These are phyloP conservation scores for Folsomia manolachei DNA, from an alignment of 2,888 invertebrate species.

Conservation along the genomic window DNA sequence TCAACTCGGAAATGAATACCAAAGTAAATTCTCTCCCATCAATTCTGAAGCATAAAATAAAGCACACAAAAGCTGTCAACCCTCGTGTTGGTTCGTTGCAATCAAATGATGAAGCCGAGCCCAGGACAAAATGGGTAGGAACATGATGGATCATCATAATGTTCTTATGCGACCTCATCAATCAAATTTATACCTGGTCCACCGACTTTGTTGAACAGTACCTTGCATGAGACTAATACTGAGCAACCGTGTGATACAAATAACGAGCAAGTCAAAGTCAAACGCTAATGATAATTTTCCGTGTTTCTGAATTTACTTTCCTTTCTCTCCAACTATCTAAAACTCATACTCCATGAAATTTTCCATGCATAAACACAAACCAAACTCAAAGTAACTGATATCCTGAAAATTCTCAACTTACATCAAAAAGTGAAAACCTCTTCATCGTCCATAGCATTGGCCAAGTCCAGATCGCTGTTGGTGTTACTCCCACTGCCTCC, in stretches of 20 bases:
- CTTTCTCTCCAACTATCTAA: background rate
- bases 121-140: background rate
- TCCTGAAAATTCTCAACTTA: conserved; percentile 31
- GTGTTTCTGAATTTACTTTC: too few relatives aligned
- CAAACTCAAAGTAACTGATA: background rate
- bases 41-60: too few relatives aligned
- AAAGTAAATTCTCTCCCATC: too few relatives aligned
- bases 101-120: background rate
- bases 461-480: background rate
- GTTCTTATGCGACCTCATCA: conserved; percentile 6
- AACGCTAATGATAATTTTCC: conserved; percentile 3
- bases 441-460: conserved; percentile 34
- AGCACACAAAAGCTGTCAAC: background rate
- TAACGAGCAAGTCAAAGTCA: background rate
- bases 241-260: background rate
- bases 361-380: too few relatives aligned
- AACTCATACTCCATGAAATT: too few relatives aligned
- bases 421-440: conserved; percentile 45
- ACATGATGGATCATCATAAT: conserved; percentile 1
- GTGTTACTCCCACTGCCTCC: conserved; percentile 11
- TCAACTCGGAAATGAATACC: too few relatives aligned
- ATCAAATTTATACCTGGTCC: background rate
- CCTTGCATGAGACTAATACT: too few relatives aligned
- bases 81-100: background rate
- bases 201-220: background rate